Base-by-base conservation (phyloP, 2,797 vertebrate genomes). In the Tenualosa thibaudeaui region DNA sequence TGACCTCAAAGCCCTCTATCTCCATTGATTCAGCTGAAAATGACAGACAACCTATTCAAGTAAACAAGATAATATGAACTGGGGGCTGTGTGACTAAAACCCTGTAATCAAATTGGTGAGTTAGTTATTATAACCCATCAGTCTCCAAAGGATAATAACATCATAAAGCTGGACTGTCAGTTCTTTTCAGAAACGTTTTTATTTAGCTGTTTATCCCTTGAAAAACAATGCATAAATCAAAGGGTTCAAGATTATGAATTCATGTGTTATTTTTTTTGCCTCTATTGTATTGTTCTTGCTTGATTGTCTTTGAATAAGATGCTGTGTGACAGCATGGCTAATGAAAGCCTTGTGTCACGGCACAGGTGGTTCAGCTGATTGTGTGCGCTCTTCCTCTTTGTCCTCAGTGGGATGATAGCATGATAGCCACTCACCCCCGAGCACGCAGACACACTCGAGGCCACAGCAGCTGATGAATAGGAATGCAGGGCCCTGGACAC, bases 11-110 rank as follows among this genome's bases (percentile, higher is more conserved):
- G 88, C 88, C 50, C 10, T 85, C 83, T 40, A 83, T 88, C 75
- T 88, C 82, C 87, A 90, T 88, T 85, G 88, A 86, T 90, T 90
- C 82, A 84, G 82, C 86, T 84, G 86, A 78, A 87, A 81, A 89
- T 86, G 83, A 86, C 83, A 62, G 88, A 86, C 88, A 88, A 88
- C 89, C 89, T 90, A 86, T 84, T 86, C 75, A 86, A 1, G 86
- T 88, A 85, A 87, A 86, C 85, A 43, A 82, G 84, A 90, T 88
- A 86, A 85, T 83, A 87, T 86, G 17, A 17, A 78, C 71, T 8
- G 6, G 17, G 71, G 40, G 37, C 71, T 78, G 40, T 9, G 71
- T 12, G 26, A 37, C 3, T 31, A 40, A 37, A 71, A 71, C 65
- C 43, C 71, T 22, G 40, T 78, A 40, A 78, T 75, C 68, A 75